Percentiles rank a stretch among this genome's conserved stretches.
Evolutionary conservation across 2,888 invertebrate genomes (phyloP).

Genomic region (Amaurobius ferox): DNA sequence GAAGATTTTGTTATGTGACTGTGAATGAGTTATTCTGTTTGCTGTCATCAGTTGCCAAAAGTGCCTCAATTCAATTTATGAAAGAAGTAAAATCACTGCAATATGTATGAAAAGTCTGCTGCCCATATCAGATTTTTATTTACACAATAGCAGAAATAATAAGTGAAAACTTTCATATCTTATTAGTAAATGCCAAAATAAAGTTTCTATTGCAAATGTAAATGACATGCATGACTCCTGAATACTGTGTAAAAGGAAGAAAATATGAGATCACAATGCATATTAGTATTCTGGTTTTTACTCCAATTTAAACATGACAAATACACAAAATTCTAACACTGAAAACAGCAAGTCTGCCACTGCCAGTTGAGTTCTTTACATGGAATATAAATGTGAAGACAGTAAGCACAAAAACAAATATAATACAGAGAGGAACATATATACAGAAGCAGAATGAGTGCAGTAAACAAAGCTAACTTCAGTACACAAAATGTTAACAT

Average conservation of each 20-base stretch:
- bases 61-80: no score
- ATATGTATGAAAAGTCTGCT: no score
- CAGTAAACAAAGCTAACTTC: background rate
- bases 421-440: constrained; percentile 58
- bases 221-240: background rate
- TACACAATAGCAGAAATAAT: no score
- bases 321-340: constrained; percentile 51
- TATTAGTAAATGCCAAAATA: no score
- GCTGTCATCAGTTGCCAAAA: no score
- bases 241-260: background rate
- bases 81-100: no score
- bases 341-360: constrained; percentile 50
- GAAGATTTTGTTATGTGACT: no score
- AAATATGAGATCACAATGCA: background rate
- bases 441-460: constrained; percentile 59
- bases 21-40: no score
- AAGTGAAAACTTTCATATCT: no score
- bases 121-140: no score
- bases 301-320: constrained; percentile 11
- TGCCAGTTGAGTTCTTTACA: constrained; percentile 60
- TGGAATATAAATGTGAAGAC: constrained; percentile 54
- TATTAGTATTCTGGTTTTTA: constrained; percentile 20
- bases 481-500: constrained; percentile 7
- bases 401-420: constrained; percentile 56
- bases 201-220: no score